phyloP scores from a whole-genome alignment of 2,888 invertebrate species.

The Schizaphis graminum region DNA sequence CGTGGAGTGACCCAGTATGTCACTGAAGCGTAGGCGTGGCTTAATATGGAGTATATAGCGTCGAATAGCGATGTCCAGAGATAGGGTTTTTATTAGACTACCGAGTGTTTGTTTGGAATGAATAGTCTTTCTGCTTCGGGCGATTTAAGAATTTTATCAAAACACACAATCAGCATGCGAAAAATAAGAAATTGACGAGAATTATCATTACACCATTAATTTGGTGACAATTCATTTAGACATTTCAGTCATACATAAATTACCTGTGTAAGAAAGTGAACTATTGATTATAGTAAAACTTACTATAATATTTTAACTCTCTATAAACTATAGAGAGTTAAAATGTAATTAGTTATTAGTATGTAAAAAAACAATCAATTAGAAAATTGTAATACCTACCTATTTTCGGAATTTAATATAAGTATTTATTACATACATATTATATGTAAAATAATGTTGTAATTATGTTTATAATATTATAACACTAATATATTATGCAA shows the following conservation, averaged over 20 bases:
- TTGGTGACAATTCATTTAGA: neutral
- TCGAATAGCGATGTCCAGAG: neutral
- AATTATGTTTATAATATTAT: too few species aligned
- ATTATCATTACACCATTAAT: neutral
- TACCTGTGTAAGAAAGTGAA: neutral
- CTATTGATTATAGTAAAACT: neutral
- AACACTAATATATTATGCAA: too few species aligned
- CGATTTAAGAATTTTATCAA: constrained; percentile 13
- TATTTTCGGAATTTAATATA: neutral
- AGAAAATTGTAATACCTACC: neutral
- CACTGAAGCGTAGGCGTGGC: constrained; percentile 42
- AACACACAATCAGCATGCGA: neutral
- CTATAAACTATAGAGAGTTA: neutral
- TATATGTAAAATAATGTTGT: neutral
- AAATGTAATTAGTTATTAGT: neutral
- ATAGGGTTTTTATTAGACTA: constrained; percentile 22
- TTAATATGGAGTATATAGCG: neutral
- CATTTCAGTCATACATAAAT: neutral
- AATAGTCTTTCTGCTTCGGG: neutral
- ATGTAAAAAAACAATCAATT: neutral
- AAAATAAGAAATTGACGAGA: constrained; percentile 11
- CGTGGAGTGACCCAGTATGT: constrained; percentile 51
- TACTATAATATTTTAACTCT: too few species aligned
- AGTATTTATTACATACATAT: neutral
- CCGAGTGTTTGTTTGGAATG: constrained; percentile 13